Base-by-base conservation (phyloP, 2,797 vertebrate genomes). In the Poecilia wingei region DNA sequence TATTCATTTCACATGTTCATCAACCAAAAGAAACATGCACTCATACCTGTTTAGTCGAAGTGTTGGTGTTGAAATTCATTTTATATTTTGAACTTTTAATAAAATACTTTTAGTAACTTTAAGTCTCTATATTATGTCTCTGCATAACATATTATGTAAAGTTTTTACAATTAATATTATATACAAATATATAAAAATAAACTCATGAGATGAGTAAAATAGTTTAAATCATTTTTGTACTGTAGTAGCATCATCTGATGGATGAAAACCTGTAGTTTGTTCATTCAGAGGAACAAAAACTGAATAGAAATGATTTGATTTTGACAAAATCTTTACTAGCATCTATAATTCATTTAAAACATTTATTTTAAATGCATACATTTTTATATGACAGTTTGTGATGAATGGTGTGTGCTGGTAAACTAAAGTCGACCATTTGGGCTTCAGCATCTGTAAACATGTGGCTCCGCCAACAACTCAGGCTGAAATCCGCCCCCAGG, bases 381-480 rank as follows among this genome's bases (percentile, higher is more conserved):
- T 53, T 53, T 53, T 20, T 49, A 9, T 49, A 9, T 53, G 20
- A 53, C 49, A 25, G 49, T 53, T 53, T 53, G 49, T 53, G 53
- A 39, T 39, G 39, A 66, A 66, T 39, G 3, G 16, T 36, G 61
- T 36, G 31, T 64, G 33, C 28, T 33, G 59, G 6, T 66, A 66
- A 66, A 36, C 68, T 71, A 20, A 51, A 74, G 16, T 9, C 55
- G 20, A 25, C 55, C 78, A 43, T 79, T 86, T 79, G 69, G 72
- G 36, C 43, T 73, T 75, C 66, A 83, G 70, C 80, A 77, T 76
- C 76, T 79, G 78, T 59, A 74, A 72, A 73, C 43, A 73, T 86
- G 75, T 82, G 87, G 78, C 59, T 76, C 82, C 74, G 73, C 80
- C 72, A 83, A 83, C 79, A 79, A 82, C 81, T 78, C 82, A 31